Conservation (phyloP, 2,113 vertebrate species). For the Eolophus roseicapilla region DNA sequence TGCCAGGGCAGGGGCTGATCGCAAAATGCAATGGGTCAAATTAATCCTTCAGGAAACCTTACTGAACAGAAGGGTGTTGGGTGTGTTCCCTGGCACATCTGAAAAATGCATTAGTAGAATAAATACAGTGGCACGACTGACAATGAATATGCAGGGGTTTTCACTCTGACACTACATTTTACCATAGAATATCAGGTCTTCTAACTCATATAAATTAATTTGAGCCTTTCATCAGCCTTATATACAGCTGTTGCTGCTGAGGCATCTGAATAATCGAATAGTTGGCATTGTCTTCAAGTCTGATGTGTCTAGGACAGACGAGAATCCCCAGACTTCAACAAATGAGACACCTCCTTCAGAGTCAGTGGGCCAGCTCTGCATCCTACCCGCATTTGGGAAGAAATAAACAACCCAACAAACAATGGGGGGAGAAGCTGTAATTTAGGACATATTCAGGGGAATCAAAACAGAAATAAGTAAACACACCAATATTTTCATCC, state of each 20-base stretch:
- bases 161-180: background rate
- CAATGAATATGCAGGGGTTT: background rate
- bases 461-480: background rate
- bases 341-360: background rate
- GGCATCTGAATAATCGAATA: background rate
- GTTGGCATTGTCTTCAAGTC: background rate
- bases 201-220: background rate
- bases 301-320: background rate
- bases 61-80: background rate
- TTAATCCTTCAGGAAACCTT: background rate
- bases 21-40: background rate
- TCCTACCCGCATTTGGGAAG: background rate
- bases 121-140: background rate
- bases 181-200: background rate
- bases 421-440: background rate
- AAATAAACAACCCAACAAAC: background rate
- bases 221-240: background rate
- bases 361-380: background rate
- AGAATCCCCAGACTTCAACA: background rate
- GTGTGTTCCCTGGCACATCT: background rate
- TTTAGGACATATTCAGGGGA: background rate
- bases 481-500: background rate
- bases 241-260: background rate
- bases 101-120: background rate
- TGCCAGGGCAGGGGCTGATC: background rate